These are phyloP conservation scores for Caenorhabditis virilis DNA, from an alignment of 2,888 invertebrate genomes.

Conservation along the genomic window DNA sequence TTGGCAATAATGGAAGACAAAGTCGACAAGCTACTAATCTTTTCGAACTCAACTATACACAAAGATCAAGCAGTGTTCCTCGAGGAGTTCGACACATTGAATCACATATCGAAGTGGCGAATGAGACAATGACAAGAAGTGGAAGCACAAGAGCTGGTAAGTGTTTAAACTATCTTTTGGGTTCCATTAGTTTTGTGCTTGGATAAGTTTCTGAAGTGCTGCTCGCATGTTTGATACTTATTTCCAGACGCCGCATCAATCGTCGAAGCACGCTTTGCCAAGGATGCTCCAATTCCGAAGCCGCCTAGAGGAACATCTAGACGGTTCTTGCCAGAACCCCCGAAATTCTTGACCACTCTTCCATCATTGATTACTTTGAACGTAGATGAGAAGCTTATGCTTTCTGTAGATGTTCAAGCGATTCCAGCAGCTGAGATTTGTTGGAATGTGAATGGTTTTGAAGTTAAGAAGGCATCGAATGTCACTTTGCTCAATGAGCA, in stretches of 20 bases:
- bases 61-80: conserved; percentile 55
- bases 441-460: conserved; percentile 72
- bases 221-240: conserved; percentile 22
- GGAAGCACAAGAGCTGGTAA: conserved; percentile 19
- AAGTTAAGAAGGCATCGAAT: conserved; percentile 56
- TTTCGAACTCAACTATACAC: conserved; percentile 56
- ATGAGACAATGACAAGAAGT: conserved; percentile 12
- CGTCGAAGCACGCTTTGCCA: conserved; percentile 23
- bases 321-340: conserved; percentile 58
- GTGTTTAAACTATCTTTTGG: conserved; percentile 1
- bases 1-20: conserved; percentile 23
- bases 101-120: conserved; percentile 46
- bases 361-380: conserved; percentile 44
- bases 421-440: conserved; percentile 68
- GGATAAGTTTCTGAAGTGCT: conserved; percentile 11
- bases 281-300: conserved; percentile 19
- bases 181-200: conserved; percentile 2
- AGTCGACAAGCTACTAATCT: conserved; percentile 39
- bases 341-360: conserved; percentile 53
- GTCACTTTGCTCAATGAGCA: conserved; percentile 53
- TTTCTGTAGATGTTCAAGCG: conserved; percentile 61
- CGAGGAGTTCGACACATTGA: conserved; percentile 56
- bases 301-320: conserved; percentile 28
- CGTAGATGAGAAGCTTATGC: conserved; percentile 56
- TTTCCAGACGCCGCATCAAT: conserved; percentile 36